phyloP scores from a whole-genome alignment of 2,888 invertebrate genomes.

The Mantis religiosa region DNA sequence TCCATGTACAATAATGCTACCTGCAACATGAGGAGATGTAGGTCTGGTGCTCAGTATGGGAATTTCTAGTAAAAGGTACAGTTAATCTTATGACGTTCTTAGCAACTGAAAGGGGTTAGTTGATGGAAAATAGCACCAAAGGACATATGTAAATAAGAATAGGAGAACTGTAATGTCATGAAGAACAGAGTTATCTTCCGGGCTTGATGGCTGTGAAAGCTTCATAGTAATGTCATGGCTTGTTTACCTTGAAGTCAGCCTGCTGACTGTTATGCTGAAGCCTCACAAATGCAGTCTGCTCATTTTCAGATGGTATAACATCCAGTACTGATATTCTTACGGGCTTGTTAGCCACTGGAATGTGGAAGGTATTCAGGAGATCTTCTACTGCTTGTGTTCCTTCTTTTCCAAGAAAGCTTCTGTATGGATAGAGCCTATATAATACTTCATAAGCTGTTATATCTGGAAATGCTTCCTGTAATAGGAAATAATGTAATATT shows the following conservation, averaged over 20 bases:
- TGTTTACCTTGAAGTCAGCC: constrained; percentile 10
- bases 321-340: neutral
- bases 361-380: constrained; percentile 42
- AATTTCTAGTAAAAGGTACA: too few species aligned
- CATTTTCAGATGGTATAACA: neutral
- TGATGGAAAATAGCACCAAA: too few species aligned
- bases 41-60: too few species aligned
- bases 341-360: neutral
- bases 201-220: too few species aligned
- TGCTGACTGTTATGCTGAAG: constrained; percentile 16
- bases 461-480: constrained; percentile 66
- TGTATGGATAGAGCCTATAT: constrained; percentile 78
- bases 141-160: too few species aligned
- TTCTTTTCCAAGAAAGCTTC: constrained; percentile 72
- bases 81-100: too few species aligned
- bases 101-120: too few species aligned
- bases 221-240: too few species aligned
- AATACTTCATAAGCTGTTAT: constrained; percentile 65
- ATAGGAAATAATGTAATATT: constrained; percentile 30
- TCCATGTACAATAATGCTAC: too few species aligned
- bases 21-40: too few species aligned
- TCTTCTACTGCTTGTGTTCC: constrained; percentile 67
- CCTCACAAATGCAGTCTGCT: constrained; percentile 4
- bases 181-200: too few species aligned
- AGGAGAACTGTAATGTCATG: too few species aligned